Percentiles rank a stretch among this genome's conserved stretches.
Evolutionary conservation across 2,888 invertebrate species (phyloP).

Genomic region (Cerceris rybyensis): DNA sequence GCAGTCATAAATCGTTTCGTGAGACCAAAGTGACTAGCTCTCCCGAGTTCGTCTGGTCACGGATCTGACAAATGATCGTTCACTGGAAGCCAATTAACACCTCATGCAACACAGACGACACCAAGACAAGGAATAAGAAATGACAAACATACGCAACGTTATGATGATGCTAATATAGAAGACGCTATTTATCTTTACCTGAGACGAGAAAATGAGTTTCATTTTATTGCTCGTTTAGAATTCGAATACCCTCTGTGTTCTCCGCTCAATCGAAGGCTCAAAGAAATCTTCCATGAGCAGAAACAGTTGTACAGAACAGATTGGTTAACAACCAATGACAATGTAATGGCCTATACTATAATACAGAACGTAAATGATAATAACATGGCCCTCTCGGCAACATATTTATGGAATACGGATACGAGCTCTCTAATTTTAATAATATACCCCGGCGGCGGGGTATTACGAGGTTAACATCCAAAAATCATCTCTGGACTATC

Average conservation of each 20-base stretch:
- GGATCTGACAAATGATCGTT: slow-evolving; percentile 71
- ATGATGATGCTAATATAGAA: slow-evolving; percentile 22
- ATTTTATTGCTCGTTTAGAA: background rate
- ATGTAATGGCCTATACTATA: background rate
- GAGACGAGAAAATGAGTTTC: background rate
- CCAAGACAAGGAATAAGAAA: slow-evolving; percentile 4
- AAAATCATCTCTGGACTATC: slow-evolving; percentile 5
- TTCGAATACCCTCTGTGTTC: too few species aligned
- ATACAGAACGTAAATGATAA: slow-evolving; percentile 1
- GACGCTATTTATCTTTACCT: slow-evolving; percentile 26
- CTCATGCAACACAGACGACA: slow-evolving; percentile 48
- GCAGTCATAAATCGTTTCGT: slow-evolving; percentile 73
- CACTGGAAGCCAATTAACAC: slow-evolving; percentile 65
- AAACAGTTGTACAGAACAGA: background rate
- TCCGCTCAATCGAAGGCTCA: too few species aligned
- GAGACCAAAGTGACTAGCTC: slow-evolving; percentile 59
- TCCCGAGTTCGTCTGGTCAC: slow-evolving; percentile 42
- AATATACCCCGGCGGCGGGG: background rate
- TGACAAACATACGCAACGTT: slow-evolving; percentile 8
- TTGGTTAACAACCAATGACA: background rate
- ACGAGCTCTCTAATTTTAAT: slow-evolving; percentile 10
- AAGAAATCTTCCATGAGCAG: too few species aligned
- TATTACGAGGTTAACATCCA: slow-evolving; percentile 6
- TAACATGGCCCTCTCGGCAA: background rate
- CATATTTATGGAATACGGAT: slow-evolving; percentile 13